These are phyloP conservation scores for Pterophyllum scalare DNA, from an alignment of 2,113 vertebrate species.

Conservation along the genomic window DNA sequence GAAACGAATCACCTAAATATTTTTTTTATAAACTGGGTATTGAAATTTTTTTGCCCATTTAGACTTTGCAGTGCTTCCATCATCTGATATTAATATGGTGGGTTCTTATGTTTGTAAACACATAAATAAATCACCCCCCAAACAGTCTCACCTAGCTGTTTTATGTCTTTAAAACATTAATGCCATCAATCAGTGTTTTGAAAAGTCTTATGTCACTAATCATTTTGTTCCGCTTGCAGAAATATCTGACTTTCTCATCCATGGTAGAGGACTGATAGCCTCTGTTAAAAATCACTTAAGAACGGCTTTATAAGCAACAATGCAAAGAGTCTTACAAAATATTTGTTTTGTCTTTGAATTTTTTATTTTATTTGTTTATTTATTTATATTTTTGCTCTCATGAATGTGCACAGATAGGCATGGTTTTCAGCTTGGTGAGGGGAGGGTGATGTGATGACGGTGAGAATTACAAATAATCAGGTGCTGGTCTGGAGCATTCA, in stretches of 20 bases:
- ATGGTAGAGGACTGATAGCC: neutral
- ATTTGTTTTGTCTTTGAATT: neutral
- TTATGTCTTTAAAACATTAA: slow-evolving; percentile 23
- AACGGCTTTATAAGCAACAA: neutral
- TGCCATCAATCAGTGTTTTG: slow-evolving; percentile 14
- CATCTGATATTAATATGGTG: neutral
- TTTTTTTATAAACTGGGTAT: neutral
- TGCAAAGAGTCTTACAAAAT: neutral
- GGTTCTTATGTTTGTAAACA: neutral
- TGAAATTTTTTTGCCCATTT: neutral
- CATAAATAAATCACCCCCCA: neutral
- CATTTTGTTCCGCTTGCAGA: neutral
- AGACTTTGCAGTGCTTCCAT: neutral
- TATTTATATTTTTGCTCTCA: neutral
- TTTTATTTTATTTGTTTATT: too few species aligned
- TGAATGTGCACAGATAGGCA: neutral
- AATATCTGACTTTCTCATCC: neutral
- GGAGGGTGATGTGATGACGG: neutral
- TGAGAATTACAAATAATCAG: slow-evolving; percentile 1
- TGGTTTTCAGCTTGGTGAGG: neutral
- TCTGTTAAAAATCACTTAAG: neutral
- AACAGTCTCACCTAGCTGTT: neutral
- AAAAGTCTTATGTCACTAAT: neutral
- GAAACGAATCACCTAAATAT: accelerated
- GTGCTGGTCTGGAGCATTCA: neutral